Base-by-base conservation (phyloP, 2,797 vertebrate genomes). In the Leuciscus waleckii region DNA sequence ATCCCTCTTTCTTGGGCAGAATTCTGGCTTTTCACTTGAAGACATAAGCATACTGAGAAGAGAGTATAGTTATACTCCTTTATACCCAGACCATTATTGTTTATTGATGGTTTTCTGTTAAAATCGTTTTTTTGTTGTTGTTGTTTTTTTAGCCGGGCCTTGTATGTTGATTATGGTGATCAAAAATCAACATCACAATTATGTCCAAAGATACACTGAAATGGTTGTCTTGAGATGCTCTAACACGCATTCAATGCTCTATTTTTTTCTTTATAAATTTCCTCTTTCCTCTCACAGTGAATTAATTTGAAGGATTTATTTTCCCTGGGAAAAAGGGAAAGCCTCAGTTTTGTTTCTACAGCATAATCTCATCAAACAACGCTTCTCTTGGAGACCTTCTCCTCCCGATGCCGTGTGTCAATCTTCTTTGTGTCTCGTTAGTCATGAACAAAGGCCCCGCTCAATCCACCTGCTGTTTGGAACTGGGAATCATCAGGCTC, bases 371-470 rank as follows among this genome's bases (percentile, higher is more conserved):
- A 39, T 75, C 85, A 85, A 87, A 85, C 74, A 87, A 58, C 3
- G 71, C 56, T 82, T 82, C 71, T 29, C 81, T 84, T 26, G 13
- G 88, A 84, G 85, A 61, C 69, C 29, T 81, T 67, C 32, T 76
- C 29, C 56, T 61, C 74, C 39, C 8, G 21, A 61, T 70, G 68
- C 75, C 11, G 7, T 54, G 63, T 89, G 88, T 87, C 80, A 85
- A 81, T 85, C 88, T 85, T 87, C 58, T 76, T 78, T 85, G 80
- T 70, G 84, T 85, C 71, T 87, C 43, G 41, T 86, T 86, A 75
- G 77, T 77, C 37, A 41, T n/a, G 79, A 89, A 78, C 80, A 85
- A 85, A 85, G 73, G 43, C 61, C 49, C 68, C 35, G 70, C 63
- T 54, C 81, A 79, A 26, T 82, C 70, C 58, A 65, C 75, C 71